A percentile compares a stretch with the other conserved stretches of the same genome.
These are phyloP conservation scores for Anoplophora glabripennis DNA, from an alignment of 1,140 invertebrate species.

Conservation along the genomic window DNA sequence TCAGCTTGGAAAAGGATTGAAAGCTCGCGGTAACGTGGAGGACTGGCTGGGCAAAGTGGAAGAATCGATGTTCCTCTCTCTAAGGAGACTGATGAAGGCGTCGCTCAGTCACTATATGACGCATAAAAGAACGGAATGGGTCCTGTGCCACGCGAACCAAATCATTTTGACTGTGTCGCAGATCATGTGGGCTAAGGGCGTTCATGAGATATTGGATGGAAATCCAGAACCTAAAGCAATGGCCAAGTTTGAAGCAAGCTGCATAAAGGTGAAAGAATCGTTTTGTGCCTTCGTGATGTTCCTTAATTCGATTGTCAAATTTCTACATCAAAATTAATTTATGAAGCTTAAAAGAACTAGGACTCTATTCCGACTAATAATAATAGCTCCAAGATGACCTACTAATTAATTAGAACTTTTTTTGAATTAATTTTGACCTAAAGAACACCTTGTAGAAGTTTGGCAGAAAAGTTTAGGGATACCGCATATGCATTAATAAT, in stretches of 20 bases:
- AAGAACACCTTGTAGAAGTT: background rate
- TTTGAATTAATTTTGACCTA: background rate
- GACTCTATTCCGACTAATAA: no score
- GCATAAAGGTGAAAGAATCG: conserved; percentile 53
- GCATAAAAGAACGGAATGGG: conserved; percentile 60
- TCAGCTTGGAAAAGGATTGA: conserved; percentile 70
- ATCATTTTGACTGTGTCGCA: conserved; percentile 79
- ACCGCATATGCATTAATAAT: no score
- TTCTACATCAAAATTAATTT: no score
- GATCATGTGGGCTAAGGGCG: conserved; percentile 78
- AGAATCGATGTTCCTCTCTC: conserved; percentile 74
- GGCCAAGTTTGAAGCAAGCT: conserved; percentile 67
- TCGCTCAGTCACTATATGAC: conserved; percentile 63
- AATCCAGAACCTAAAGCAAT: conserved; percentile 53
- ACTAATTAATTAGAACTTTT: background rate
- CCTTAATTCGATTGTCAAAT: no score
- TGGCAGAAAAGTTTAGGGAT: no score
- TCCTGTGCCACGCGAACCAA: conserved; percentile 56
- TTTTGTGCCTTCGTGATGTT: no score
- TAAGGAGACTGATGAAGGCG: conserved; percentile 70
- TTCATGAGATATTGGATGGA: conserved; percentile 69
- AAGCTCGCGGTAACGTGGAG: conserved; percentile 80
- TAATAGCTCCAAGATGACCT: no score
- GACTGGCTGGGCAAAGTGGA: conserved; percentile 88
- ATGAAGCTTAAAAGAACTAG: no score